Base-by-base conservation (phyloP, 2,888 invertebrate species). In the Diaprepes abbreviatus region DNA sequence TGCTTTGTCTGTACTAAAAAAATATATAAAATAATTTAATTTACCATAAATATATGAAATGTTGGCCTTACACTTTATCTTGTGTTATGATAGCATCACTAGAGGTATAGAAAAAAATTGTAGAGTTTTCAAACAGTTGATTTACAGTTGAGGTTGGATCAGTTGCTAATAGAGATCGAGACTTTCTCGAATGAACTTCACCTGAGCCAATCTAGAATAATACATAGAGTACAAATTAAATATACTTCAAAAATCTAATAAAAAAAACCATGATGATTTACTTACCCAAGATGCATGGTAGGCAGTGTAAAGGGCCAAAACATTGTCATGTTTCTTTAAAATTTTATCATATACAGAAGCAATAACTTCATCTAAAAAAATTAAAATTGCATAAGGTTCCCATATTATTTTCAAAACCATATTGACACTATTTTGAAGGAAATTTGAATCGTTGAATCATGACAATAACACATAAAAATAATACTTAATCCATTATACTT, bases 221-320 rank as follows among this genome's bases (percentile, higher is more conserved):
- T 24, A 5, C 24, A 24, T 4, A 24, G 5, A 24, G n/a, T n/a
- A n/a, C n/a, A n/a, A n/a, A n/a, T n/a, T n/a, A n/a, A n/a, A n/a
- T n/a, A n/a, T n/a, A n/a, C n/a, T n/a, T n/a, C n/a, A n/a, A n/a
- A n/a, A n/a, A n/a, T n/a, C n/a, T n/a, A n/a, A n/a, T n/a, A n/a
- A n/a, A n/a, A n/a, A n/a, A n/a, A n/a, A n/a, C n/a, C n/a, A n/a
- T n/a, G n/a, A n/a, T n/a, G n/a, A n/a, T 3, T 28, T 3, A 74
- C 75, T 73, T 80, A 85, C 84, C 86, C 86, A 86, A 14, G 90
- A 90, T 0, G 88, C 87, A 73, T 86, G 85, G 28, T 83, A 81
- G 0, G 87, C 89, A 0, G 90, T 90, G 76, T 89, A 90, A 0
- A 90, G 69, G 0, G 86, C 89, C 6, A 90, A 77, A 0, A 90